Base-by-base conservation (phyloP, 2,113 vertebrate genomes). In the Chaetodon trifascialis region DNA sequence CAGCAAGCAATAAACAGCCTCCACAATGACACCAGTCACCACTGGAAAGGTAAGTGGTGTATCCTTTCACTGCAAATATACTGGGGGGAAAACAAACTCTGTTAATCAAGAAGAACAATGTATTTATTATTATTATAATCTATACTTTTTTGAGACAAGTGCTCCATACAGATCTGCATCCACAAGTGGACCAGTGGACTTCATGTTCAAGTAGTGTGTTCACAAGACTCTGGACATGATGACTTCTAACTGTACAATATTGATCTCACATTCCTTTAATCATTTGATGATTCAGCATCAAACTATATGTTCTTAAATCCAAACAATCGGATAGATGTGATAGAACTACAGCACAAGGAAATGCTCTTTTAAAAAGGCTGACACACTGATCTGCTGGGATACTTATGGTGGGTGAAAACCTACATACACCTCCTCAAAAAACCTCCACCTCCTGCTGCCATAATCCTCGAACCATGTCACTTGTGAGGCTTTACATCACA, bases 401-500 rank as follows among this genome's bases (percentile, higher is more conserved):
- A 16, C 11, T 17, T 16, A 21, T 21, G 15, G 23, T 52, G 11
- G 11, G 19, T 65, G 6, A 52, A 81, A 62, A 40, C 9, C 38
- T 10, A 40, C 17, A n/a, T 47, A 11, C 19, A n/a, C n/a, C 40
- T 56, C 14, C 36, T 59, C 34, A 49, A 59, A 58, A 84, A 80
- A 52, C 46, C 25, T 82, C 23, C 44, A 51, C 73, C 65, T 73
- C 70, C 56, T 46, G 25, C 84, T 59, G 54, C 69, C 17, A 83
- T 74, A 84, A 93, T 89, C 82, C 73, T 71, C 66, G 23, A 59
- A 58, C 59, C 66, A 40, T 79, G 62, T 56, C 81, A 71, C 71
- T 70, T 69, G 6, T 63, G 11, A 38, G 67, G 71, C 63, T 86
- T 87, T 74, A 70, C 70, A 66, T 52, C 64, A 63, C 80, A 55